Evolutionary conservation across 2,888 invertebrate genomes (phyloP).

Genomic region (Nasonia oneida): DNA sequence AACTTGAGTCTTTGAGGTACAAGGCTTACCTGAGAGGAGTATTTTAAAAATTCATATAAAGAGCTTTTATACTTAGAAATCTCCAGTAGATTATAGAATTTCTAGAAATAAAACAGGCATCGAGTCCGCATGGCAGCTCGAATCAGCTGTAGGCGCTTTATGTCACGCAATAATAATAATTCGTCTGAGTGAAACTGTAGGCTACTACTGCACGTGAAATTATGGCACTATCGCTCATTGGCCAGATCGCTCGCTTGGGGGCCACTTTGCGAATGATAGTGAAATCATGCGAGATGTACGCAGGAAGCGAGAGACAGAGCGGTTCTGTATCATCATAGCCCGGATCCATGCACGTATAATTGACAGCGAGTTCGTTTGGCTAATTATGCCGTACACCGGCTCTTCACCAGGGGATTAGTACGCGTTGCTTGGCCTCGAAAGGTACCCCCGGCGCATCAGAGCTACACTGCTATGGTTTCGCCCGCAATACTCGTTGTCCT

Average conservation of each 20-base stretch:
- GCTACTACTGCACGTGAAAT: not conserved
- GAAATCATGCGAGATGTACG: conserved; percentile 62
- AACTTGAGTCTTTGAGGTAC: too few species aligned
- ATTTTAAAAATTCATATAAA: too few species aligned
- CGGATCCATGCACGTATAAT: conserved; percentile 56
- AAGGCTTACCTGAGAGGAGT: too few species aligned
- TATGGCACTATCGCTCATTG: not conserved
- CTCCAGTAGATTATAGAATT: too few species aligned
- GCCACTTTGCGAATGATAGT: conserved; percentile 53
- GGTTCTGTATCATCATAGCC: not conserved
- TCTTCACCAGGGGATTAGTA: conserved; percentile 36
- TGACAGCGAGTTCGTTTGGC: conserved; percentile 54
- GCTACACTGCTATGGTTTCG: not conserved
- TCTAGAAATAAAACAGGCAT: not conserved
- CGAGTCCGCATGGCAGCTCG: not conserved
- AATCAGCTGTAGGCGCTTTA: not conserved
- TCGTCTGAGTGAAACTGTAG: conserved; percentile 22
- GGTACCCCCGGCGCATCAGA: not conserved
- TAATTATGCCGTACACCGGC: conserved; percentile 42
- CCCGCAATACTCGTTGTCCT: not conserved
- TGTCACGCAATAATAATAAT: not conserved
- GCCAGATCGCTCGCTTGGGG: conserved; percentile 9
- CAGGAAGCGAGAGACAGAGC: conserved; percentile 41
- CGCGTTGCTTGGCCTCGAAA: not conserved
- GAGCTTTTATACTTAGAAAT: too few species aligned